Percentiles rank a stretch among this genome's conserved stretches.
These are phyloP conservation scores for Nansenia antarctica DNA, from an alignment of 2,113 vertebrate species.

Conservation along the genomic window DNA sequence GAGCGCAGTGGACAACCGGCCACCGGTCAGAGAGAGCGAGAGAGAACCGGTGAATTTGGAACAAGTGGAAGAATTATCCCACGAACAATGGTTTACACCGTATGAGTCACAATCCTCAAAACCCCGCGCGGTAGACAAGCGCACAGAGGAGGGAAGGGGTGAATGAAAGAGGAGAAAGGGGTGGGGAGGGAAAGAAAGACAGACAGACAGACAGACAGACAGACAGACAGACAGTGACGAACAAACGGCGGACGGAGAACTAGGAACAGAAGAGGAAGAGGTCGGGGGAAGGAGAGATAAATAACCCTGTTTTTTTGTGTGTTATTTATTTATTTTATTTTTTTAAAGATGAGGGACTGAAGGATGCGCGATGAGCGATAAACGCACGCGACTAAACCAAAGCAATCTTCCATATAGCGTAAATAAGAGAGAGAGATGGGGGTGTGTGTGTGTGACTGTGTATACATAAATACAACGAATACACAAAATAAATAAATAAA, in stretches of 20 bases:
- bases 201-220: slow-evolving; percentile 18
- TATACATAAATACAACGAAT: slow-evolving; percentile 49
- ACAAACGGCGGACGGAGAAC: neutral
- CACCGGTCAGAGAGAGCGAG: neutral
- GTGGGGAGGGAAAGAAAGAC: slow-evolving; percentile 3
- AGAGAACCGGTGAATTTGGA: neutral
- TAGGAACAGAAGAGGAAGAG: neutral
- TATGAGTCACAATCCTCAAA: neutral
- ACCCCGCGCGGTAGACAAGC: neutral
- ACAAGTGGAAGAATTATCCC: neutral
- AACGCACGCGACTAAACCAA: neutral
- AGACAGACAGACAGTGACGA: slow-evolving; percentile 4
- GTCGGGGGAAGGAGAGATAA: neutral
- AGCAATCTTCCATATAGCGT: neutral
- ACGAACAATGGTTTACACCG: slow-evolving; percentile 32
- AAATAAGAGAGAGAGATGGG: neutral
- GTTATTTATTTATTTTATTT: neutral
- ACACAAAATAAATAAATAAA: slow-evolving; percentile 75
- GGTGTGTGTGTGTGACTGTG: neutral
- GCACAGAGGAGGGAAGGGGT: slow-evolving; percentile 22
- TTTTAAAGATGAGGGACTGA: neutral
- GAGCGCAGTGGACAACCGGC: neutral
- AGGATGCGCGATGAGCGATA: neutral
- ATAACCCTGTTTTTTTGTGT: neutral
- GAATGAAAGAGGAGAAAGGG: slow-evolving; percentile 5